Base-by-base conservation (phyloP, 1,140 invertebrate species). In the Drosophila teissieri region DNA sequence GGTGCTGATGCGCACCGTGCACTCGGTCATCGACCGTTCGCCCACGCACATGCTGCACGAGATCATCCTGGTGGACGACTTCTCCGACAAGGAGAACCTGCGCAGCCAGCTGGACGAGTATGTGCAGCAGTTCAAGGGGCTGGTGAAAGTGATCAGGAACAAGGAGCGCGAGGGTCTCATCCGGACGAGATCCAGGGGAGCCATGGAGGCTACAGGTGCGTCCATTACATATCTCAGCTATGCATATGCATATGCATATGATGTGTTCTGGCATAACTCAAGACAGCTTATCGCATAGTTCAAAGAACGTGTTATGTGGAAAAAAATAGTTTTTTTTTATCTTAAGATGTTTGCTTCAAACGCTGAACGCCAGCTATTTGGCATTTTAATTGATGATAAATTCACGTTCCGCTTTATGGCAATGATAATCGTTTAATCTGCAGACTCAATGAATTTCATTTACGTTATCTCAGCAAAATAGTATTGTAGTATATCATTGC, bases 21-120 rank as follows among this genome's bases (percentile, higher is more conserved):
- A 99, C 92, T 97, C 97, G 73, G 97, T 99, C 5, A 95, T 99
- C 22, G 97, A 99, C 83, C 94, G 98, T 60, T 97, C 97, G 1
- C 99, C 98, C 0, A 95, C 96, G 5, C 94, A 98, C 86, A 94
- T 99, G 74, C 93, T 99, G 2, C 96, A 99, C 91, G 99, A 99
- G 94, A 94, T 99, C 84, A 94, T 99, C n/a, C 93, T 99, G 80
- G 98, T 99, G 0, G 99, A 99, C 93, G 99, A 99, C 93, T 99
- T 94, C 92, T 99, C 98, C 78, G 96, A 98, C 92, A 99, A 99
- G 95, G 97, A 97, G 69, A 96, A 99, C 93, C 93, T 99, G 42
- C 97, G 98, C 92, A 94, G 93, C 4, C 95, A 96, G 80, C 93
- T 99, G 64, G 98, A 99, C 27, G 94, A 95, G n/a, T 98, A 99